Conservation (phyloP, 2,113 vertebrate species). For the Machaerirhynchus nigripectus region DNA sequence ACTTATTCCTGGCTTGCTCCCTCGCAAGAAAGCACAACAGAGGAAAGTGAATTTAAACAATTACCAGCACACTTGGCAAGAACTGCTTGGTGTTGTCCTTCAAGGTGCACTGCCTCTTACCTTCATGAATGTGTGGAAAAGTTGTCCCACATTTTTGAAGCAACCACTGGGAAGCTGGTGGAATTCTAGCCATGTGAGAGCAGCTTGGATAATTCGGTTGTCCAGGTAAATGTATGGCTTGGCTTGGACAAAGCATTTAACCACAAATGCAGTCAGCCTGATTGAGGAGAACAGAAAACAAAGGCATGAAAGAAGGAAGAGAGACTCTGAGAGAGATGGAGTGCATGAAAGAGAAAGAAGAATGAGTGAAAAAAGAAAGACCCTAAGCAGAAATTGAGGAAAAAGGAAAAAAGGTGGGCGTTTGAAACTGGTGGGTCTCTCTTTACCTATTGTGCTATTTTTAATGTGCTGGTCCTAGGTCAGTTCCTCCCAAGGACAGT, state of each 20-base stretch:
- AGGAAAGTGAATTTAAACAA: not conserved
- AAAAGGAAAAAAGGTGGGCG: not conserved
- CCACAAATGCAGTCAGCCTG: slow-evolving; percentile 88
- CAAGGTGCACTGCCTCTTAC: slow-evolving; percentile 50
- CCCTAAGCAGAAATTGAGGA: not conserved
- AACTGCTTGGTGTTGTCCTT: not conserved
- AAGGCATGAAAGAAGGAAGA: not conserved
- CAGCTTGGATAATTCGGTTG: slow-evolving; percentile 61
- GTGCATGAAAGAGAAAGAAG: not conserved
- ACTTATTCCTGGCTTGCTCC: not conserved
- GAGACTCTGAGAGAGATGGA: not conserved
- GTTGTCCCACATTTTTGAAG: slow-evolving; percentile 78
- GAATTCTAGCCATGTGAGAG: slow-evolving; percentile 74
- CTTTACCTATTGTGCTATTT: not conserved
- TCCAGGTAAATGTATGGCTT: slow-evolving; percentile 76
- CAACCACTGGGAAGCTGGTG: slow-evolving; percentile 75
- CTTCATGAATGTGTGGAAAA: slow-evolving; percentile 81
- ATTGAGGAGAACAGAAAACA: not conserved
- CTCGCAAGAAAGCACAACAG: not conserved
- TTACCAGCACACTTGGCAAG: not conserved
- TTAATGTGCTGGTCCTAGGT: not conserved
- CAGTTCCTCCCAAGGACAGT: not conserved
- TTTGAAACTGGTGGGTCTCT: not conserved
- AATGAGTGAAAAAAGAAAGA: not conserved
- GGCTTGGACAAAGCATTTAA: slow-evolving; percentile 83